A percentile compares a stretch with the other conserved stretches of the same genome.
These are phyloP conservation scores for Brachyhypopomus occidentalis DNA, from an alignment of 2,113 vertebrate genomes.

Conservation along the genomic window DNA sequence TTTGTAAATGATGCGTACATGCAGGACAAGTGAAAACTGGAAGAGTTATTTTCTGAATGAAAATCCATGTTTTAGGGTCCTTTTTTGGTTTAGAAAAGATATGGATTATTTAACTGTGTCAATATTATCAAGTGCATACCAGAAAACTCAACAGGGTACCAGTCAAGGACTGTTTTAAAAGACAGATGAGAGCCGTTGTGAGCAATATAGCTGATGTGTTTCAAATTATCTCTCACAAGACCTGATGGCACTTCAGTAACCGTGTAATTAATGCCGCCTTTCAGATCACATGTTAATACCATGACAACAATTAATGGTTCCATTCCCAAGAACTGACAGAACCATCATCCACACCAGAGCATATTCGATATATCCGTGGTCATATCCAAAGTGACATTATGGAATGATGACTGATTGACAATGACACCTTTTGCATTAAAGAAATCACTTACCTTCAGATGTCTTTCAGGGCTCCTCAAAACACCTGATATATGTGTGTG, in stretches of 20 bases:
- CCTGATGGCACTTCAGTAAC: neutral
- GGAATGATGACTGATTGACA: neutral
- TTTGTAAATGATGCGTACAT: no score
- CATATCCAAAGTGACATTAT: neutral
- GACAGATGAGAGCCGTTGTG: neutral
- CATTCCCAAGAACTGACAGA: neutral
- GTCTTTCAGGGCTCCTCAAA: conserved; percentile 21
- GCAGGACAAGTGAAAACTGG: no score
- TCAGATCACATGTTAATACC: neutral
- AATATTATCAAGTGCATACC: no score
- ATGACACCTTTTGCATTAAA: neutral
- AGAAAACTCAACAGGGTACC: neutral
- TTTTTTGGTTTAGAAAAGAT: no score
- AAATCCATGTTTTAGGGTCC: no score
- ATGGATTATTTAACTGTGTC: no score
- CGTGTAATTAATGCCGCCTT: neutral
- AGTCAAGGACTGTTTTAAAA: neutral
- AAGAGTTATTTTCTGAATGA: no score
- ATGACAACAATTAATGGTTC: neutral
- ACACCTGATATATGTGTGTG: neutral
- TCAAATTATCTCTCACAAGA: neutral
- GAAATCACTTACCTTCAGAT: conserved; percentile 33
- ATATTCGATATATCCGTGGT: neutral
- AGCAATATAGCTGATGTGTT: neutral
- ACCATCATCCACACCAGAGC: neutral